A percentile compares a stretch with the other conserved stretches of the same genome.
These are phyloP conservation scores for Harpagoxenus sublaevis DNA, from an alignment of 2,888 invertebrate genomes.

Conservation along the genomic window DNA sequence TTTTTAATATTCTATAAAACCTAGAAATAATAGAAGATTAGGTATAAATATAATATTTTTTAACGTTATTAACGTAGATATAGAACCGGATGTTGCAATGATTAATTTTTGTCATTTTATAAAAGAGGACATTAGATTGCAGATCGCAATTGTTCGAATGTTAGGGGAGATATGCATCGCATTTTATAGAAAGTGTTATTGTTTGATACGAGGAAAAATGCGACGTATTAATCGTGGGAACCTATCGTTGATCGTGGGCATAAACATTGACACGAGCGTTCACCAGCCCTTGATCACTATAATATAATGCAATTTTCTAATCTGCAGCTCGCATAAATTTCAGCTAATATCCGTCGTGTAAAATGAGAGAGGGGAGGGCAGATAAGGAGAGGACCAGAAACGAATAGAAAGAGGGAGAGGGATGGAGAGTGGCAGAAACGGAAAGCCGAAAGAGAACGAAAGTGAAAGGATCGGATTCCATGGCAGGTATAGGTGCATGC, in stretches of 20 bases:
- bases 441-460: slow-evolving; percentile 80
- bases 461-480: slow-evolving; percentile 82
- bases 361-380: background rate
- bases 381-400: background rate
- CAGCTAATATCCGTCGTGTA: slow-evolving; percentile 60
- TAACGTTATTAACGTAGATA: background rate
- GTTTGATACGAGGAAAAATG: slow-evolving; percentile 39
- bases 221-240: slow-evolving; percentile 67
- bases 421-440: slow-evolving; percentile 54
- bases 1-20: background rate
- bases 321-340: slow-evolving; percentile 67
- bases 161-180: slow-evolving; percentile 25
- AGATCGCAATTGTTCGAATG: slow-evolving; percentile 8
- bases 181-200: slow-evolving; percentile 36
- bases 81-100: background rate
- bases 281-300: slow-evolving; percentile 44
- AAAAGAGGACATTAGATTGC: background rate
- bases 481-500: slow-evolving; percentile 45
- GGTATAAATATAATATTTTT: background rate
- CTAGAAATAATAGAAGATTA: background rate
- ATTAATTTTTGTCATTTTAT: slow-evolving; percentile 15
- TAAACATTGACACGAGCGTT: slow-evolving; percentile 62
- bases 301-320: slow-evolving; percentile 63
- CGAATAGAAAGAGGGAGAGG: slow-evolving; percentile 9
- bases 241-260: slow-evolving; percentile 21